phyloP scores from a whole-genome alignment of 1,140 invertebrate species.

The Drosophila teissieri region DNA sequence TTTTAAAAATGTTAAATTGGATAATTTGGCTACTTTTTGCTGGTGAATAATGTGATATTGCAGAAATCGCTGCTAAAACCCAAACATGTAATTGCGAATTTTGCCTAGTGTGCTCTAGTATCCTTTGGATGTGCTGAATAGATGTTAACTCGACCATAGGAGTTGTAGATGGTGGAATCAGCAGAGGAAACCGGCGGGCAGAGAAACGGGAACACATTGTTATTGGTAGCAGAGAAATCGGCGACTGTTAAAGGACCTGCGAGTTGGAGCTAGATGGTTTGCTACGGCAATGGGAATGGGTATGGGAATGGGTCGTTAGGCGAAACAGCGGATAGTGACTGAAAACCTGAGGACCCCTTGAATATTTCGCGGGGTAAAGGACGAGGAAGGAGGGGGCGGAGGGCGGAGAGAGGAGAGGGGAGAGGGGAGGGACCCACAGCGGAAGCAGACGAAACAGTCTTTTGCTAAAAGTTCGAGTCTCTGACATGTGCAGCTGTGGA shows the following conservation, averaged over 20 bases:
- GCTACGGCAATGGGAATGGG: not conserved
- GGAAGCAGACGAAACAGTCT: constrained; percentile 66
- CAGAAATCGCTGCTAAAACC: not conserved
- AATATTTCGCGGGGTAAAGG: constrained; percentile 24
- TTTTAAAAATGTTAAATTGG: no score
- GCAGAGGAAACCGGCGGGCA: not conserved
- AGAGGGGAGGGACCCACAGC: constrained; percentile 22
- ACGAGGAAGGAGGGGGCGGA: not conserved
- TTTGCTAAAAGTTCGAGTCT: constrained; percentile 76
- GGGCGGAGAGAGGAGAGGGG: not conserved
- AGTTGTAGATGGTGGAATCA: constrained; percentile 11
- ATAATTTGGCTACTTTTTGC: no score
- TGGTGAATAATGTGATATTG: not conserved
- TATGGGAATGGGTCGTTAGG: constrained; percentile 42
- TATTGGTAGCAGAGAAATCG: constrained; percentile 56
- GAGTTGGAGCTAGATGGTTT: not conserved
- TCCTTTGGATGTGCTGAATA: constrained; percentile 21
- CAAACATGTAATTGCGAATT: not conserved
- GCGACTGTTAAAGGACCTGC: constrained; percentile 36
- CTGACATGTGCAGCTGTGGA: constrained; percentile 72
- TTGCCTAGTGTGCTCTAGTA: not conserved
- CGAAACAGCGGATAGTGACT: constrained; percentile 54
- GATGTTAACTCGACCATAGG: constrained; percentile 23
- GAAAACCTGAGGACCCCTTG: constrained; percentile 24
- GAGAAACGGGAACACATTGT: constrained; percentile 57